phyloP scores from a whole-genome alignment of 2,888 invertebrate genomes.

The Apamea epomidion region DNA sequence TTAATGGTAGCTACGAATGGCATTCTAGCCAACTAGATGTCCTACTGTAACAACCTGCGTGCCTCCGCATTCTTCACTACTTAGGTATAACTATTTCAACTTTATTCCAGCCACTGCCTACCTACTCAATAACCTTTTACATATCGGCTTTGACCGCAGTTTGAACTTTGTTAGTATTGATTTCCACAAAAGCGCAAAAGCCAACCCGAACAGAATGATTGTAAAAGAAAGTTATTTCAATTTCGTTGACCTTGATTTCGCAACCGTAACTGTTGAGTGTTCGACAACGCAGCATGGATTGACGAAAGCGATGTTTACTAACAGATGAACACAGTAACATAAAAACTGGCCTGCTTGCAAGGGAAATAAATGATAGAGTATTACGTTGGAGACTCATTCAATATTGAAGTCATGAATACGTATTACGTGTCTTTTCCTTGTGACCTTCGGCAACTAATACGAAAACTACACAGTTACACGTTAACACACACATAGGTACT shows the following conservation, averaged over 20 bases:
- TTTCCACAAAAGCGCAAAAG: constrained; percentile 62
- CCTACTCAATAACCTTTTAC: constrained; percentile 40
- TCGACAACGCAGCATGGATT: constrained; percentile 68
- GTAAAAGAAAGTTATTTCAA: constrained; percentile 83
- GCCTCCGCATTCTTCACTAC: constrained; percentile 55
- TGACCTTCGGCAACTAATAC: constrained; percentile 53
- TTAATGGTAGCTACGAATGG: constrained; percentile 57
- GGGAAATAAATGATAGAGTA: constrained; percentile 19
- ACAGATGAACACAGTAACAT: constrained; percentile 69
- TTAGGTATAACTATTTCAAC: constrained; percentile 15
- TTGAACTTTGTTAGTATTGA: constrained; percentile 72
- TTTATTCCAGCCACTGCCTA: background rate
- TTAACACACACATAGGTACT: constrained; percentile 13
- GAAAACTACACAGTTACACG: constrained; percentile 31
- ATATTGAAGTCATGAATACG: constrained; percentile 42
- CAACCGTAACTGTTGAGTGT: constrained; percentile 71
- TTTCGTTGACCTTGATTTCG: constrained; percentile 83
- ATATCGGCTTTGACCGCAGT: constrained; percentile 39
- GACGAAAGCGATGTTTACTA: constrained; percentile 77
- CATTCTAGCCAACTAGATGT: constrained; percentile 55
- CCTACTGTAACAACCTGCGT: constrained; percentile 20
- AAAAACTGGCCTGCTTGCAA: constrained; percentile 36
- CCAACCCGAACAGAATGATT: constrained; percentile 71
- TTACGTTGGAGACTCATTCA: constrained; percentile 32
- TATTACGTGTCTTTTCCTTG: constrained; percentile 51